Evolutionary conservation across 2,797 vertebrate species (phyloP).

Genomic region (Takifugu ocellatus): DNA sequence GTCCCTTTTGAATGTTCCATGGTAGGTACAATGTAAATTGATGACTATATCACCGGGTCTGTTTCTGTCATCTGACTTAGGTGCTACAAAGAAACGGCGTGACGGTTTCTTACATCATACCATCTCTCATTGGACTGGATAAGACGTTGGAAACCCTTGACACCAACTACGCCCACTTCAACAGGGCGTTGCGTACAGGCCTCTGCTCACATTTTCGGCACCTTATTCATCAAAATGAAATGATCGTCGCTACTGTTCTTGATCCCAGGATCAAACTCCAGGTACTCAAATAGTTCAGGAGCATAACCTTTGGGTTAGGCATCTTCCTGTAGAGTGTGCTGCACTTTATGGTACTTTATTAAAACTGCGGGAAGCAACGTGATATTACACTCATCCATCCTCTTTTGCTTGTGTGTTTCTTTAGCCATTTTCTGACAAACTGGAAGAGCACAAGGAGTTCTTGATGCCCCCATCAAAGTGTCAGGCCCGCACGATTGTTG

Average conservation of each 20-base stretch:
- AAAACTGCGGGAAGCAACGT: background rate
- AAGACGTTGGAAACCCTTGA: constrained; percentile 59
- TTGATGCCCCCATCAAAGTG: constrained; percentile 61
- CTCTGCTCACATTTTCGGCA: constrained; percentile 68
- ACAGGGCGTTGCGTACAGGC: constrained; percentile 67
- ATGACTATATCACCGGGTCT: background rate
- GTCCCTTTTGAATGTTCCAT: background rate
- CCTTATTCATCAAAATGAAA: constrained; percentile 66
- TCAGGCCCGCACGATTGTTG: constrained; percentile 51
- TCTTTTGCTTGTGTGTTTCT: constrained; percentile 1
- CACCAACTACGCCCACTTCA: constrained; percentile 70
- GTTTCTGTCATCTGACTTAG: constrained; percentile 16
- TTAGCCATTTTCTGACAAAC: constrained; percentile 68
- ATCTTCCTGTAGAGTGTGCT: too few species aligned
- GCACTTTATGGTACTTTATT: background rate
- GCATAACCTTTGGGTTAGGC: too few species aligned
- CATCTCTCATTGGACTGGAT: constrained; percentile 71
- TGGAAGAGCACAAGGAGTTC: constrained; percentile 26
- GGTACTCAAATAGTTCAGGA: constrained; percentile 37
- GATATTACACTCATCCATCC: background rate
- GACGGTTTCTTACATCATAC: constrained; percentile 69
- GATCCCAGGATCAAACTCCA: constrained; percentile 75
- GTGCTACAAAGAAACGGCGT: constrained; percentile 70
- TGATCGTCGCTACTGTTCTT: constrained; percentile 70
- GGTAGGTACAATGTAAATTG: background rate